These are phyloP conservation scores for Hyppa rectilinea DNA, from an alignment of 2,888 invertebrate species.

Conservation along the genomic window DNA sequence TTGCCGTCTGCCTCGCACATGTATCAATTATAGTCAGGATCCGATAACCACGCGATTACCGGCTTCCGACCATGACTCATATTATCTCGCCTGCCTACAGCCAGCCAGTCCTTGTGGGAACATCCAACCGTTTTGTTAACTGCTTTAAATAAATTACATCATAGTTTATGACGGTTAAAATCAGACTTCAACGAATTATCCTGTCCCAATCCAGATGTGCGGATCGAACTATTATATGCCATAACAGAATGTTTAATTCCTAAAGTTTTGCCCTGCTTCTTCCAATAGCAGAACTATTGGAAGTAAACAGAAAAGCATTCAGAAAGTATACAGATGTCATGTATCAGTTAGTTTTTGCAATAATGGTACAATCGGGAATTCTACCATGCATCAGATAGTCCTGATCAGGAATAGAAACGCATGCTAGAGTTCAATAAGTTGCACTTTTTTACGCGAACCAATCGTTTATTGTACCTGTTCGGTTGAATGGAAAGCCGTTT, in stretches of 20 bases:
- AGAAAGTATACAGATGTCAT: too few relatives aligned
- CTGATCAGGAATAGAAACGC: not conserved
- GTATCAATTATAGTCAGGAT: conserved; percentile 56
- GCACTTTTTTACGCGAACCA: conserved; percentile 20
- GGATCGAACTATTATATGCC: not conserved
- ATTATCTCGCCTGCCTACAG: conserved; percentile 29
- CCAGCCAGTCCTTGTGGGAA: conserved; percentile 61
- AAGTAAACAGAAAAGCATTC: not conserved
- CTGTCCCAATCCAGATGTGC: conserved; percentile 30
- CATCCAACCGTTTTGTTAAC: conserved; percentile 51
- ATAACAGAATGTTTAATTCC: not conserved
- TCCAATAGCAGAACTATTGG: not conserved
- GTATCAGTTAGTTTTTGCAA: not conserved
- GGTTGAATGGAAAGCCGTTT: conserved; percentile 57
- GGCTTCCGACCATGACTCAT: conserved; percentile 67
- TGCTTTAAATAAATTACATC: conserved; percentile 54
- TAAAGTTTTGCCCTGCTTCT: not conserved
- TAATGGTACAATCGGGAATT: not conserved
- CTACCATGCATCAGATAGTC: not conserved
- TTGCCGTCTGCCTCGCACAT: conserved; percentile 40
- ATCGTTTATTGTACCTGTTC: conserved; percentile 45
- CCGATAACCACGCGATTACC: conserved; percentile 49
- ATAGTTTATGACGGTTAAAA: conserved; percentile 47
- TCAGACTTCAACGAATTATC: conserved; percentile 32
- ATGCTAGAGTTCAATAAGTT: conserved; percentile 5